Percentiles rank a stretch among this genome's conserved stretches.
phyloP scores from a whole-genome alignment of 2,888 invertebrate genomes.

The Podotricha telesiphe region DNA sequence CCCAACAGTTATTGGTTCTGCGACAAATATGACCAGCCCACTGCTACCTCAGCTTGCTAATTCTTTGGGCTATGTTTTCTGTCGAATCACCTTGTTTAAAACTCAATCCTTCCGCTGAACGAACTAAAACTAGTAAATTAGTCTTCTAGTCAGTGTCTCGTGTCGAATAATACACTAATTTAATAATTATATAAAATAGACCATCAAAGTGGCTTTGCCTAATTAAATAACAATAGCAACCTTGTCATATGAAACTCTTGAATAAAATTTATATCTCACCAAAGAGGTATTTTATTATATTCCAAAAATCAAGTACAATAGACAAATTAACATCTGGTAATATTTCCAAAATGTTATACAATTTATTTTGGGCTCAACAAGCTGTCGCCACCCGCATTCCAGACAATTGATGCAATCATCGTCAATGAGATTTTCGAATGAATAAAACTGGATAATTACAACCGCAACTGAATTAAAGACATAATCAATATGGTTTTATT shows the following conservation, averaged over 20 bases:
- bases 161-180: too few relatives aligned
- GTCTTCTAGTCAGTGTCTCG: too few relatives aligned
- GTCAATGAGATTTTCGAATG: slow-evolving; percentile 79
- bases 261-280: background rate
- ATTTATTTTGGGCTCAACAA: slow-evolving; percentile 77
- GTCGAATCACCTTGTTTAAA: too few relatives aligned
- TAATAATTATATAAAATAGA: too few relatives aligned
- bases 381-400: slow-evolving; percentile 79
- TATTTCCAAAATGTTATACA: slow-evolving; percentile 56
- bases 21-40: too few relatives aligned
- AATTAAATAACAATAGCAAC: too few relatives aligned
- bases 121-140: too few relatives aligned
- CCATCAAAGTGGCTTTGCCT: too few relatives aligned
- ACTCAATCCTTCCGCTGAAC: too few relatives aligned
- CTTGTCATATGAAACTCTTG: background rate
- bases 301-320: slow-evolving; percentile 3
- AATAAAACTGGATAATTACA: slow-evolving; percentile 78
- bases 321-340: slow-evolving; percentile 24
- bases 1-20: too few relatives aligned
- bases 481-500: slow-evolving; percentile 77
- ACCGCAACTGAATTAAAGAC: slow-evolving; percentile 79
- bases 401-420: slow-evolving; percentile 83
- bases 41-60: too few relatives aligned
- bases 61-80: too few relatives aligned
- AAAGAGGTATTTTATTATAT: background rate